Evolutionary conservation across 2,797 vertebrate genomes (phyloP).

Genomic region (Stomatorhinus walkeri): DNA sequence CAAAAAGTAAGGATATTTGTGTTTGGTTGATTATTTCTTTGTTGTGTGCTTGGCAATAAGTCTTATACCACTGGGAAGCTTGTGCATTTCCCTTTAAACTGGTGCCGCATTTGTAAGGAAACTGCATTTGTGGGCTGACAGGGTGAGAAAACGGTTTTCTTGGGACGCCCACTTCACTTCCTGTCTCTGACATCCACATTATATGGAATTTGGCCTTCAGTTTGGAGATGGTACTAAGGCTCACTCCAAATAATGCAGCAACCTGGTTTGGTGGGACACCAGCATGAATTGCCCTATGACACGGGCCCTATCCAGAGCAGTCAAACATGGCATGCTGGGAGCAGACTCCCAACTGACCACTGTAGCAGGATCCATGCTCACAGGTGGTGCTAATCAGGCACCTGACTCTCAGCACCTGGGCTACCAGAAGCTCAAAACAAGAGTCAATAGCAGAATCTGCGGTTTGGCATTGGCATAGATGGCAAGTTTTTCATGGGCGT

Average conservation of each 20-base stretch:
- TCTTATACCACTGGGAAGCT: not conserved
- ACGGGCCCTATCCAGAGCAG: not conserved
- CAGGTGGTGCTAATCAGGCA: not conserved
- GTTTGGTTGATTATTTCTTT: not conserved
- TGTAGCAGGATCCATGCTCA: not conserved
- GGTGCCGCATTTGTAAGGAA: not conserved
- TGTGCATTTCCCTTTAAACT: not conserved
- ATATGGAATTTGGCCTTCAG: not conserved
- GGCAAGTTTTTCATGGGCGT: no score
- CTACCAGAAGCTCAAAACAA: not conserved
- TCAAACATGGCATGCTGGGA: not conserved
- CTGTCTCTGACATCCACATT: not conserved
- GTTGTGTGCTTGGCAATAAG: not conserved
- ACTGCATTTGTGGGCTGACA: not conserved
- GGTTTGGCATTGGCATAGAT: not conserved
- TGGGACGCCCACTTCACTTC: not conserved
- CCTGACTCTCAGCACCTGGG: not conserved
- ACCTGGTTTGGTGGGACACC: not conserved
- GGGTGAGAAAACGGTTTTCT: not conserved
- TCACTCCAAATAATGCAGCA: not conserved
- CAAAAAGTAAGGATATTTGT: not conserved
- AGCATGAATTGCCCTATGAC: not conserved
- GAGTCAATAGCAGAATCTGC: not conserved
- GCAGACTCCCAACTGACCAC: not conserved
- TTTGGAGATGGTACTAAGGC: not conserved